Evolutionary conservation across 30 jellyfish, hydroid and myxozoan species (phyloP), one percentile per base, ranked within the genome.

Genomic region (Aurelia coerulea): DNA sequence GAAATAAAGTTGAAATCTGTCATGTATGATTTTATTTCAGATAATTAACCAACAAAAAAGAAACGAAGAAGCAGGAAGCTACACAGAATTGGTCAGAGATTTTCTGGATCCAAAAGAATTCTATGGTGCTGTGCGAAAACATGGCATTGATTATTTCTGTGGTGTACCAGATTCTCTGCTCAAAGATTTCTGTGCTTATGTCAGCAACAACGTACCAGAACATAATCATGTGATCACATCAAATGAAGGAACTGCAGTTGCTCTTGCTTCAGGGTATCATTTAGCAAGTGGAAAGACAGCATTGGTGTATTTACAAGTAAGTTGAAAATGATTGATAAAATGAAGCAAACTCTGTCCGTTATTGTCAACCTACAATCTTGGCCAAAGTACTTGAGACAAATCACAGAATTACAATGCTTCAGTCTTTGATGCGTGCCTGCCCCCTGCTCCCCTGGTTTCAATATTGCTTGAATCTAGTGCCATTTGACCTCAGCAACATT

Each of bases 261-360:
- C 99, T 1, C 86, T 95, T n/a, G 99, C 99, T 41, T 86, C 99
- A 41, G 99, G 99, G 39, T 95, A 95, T 70, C 99, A 95, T 79
- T 70, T 95, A 53, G 90, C 99, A 10, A 78, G 97, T 31, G 99
- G 99, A 41, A 88, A 90, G 72, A 95, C 99, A 51, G 99, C 97
- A 19, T 78, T 95, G 95, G 99, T 95, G 14, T 95, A 95, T 67
- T 71, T 95, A 35, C 99, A 95, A 95, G 99, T 85, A 85, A 15
- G 94, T 56, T 60, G 73, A 19, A 11, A 6, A 5, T 62, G 10
- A n/a, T n/a, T n/a, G 14, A 16, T 13, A 13, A 66, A 29, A 1
- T 39, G 29, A 12, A 46, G 23, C 14, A 46, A 46, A 46, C 56
- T 46, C 12, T 46, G 56, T 46, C 8, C 4, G 6, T 37, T 2